Evolutionary conservation across 2,113 vertebrate species (phyloP).

Genomic region (Cyrtonyx montezumae): DNA sequence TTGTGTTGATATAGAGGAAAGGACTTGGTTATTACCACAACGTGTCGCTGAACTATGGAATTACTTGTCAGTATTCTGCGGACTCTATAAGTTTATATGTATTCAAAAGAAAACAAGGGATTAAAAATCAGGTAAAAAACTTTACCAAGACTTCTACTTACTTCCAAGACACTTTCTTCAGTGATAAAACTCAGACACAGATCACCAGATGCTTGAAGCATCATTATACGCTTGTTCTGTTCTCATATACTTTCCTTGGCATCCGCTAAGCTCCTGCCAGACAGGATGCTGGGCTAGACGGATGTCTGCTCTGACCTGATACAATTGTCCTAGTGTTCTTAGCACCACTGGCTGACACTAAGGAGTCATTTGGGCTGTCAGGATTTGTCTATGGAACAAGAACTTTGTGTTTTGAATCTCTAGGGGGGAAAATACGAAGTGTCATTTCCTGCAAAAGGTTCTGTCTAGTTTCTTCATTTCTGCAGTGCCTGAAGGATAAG

Average conservation of each 20-base stretch:
- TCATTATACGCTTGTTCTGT: constrained; percentile 2
- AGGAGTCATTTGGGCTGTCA: constrained; percentile 19
- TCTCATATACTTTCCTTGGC: not conserved
- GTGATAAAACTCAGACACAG: constrained; percentile 24
- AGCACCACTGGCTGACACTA: constrained; percentile 32
- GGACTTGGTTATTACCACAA: not conserved
- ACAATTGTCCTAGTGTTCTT: constrained; percentile 54
- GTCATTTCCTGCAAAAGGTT: not conserved
- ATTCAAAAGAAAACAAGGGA: not conserved
- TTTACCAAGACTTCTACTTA: not conserved
- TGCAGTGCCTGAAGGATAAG: not conserved
- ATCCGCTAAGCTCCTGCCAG: constrained; percentile 9
- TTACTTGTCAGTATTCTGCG: not conserved
- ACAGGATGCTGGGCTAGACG: constrained; percentile 59
- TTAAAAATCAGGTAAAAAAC: not conserved
- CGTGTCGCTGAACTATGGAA: not conserved
- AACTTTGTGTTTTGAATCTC: not conserved
- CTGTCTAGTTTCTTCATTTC: not conserved
- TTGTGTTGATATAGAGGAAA: not conserved
- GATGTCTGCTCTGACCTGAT: constrained; percentile 63
- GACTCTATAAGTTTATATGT: not conserved
- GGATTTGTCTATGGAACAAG: constrained; percentile 5
- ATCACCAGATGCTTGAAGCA: constrained; percentile 44
- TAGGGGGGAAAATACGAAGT: not conserved
- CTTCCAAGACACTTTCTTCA: not conserved